Evolutionary conservation across 2,888 invertebrate genomes (phyloP), one percentile per base, ranked within the genome.

Genomic region (Chloromyia formosa): DNA sequence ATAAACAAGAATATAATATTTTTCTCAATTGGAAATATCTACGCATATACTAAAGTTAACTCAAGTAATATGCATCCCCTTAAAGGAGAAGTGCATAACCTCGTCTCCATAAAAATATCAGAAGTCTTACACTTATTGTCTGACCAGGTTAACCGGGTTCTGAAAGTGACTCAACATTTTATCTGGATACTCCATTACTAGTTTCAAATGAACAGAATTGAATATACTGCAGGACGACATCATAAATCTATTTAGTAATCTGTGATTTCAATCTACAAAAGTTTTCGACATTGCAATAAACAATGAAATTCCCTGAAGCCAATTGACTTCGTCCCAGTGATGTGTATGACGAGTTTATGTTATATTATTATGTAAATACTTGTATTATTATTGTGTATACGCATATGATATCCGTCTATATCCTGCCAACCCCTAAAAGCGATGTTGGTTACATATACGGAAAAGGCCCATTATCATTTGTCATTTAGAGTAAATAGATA

Each of bases 401-500:
- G n/a, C n/a, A n/a, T n/a, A n/a, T n/a, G n/a, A n/a, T n/a, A 61
- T 3, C 22, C 27, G 22, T 9, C 4, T 3, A 16, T 35, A 27
- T 61, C 27, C 23, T 14, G 16, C 23, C 35, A 23, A 10, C 23
- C 35, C 61, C 27, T 9, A 1, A 27, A 42, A 61, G 23, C 14
- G 61, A 61, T 53, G 49, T 14, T 53, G 66, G 66, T 18, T 23
- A 49, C 66, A 68, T 49, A 49, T 68, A n/a, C n/a, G 49, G 49
- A 68, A 53, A 23, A 68, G 49, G 66, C 66, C 53, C 66, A 68
- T 68, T 53, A 68, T 68, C 66, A 68, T 68, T 68, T 68, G 66
- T 68, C 66, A 49, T 68, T 68, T 68, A 68, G n/a, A 68, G 49
- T 68, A 68, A 49, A 68, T 53, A 10, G 22, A 68, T 10, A 49